These are phyloP conservation scores for Leptinotarsa rubiginosa DNA, from an alignment of 2,888 invertebrate species.

Conservation along the genomic window DNA sequence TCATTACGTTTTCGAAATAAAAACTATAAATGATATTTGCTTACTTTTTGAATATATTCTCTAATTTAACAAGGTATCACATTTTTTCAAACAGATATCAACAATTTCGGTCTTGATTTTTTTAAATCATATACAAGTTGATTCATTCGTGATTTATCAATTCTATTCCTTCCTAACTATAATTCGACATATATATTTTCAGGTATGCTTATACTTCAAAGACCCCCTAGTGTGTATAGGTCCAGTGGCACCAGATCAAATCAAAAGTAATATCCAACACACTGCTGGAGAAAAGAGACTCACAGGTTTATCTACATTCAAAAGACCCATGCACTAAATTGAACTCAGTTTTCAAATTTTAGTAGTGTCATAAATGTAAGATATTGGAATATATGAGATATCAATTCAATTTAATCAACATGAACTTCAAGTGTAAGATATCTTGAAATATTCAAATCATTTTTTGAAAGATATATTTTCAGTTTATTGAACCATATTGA, in stretches of 20 bases:
- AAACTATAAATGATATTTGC: no score
- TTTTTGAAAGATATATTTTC: not conserved
- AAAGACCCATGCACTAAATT: constrained; percentile 65
- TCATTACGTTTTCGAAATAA: no score
- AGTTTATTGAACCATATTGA: no score
- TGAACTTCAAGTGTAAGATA: not conserved
- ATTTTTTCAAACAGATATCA: no score
- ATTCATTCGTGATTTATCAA: no score
- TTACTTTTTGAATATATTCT: no score
- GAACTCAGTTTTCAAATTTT: constrained; percentile 23
- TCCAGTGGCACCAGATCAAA: constrained; percentile 83
- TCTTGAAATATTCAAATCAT: not conserved
- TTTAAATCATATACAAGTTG: no score
- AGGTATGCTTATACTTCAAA: constrained; percentile 93
- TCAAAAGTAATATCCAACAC: constrained; percentile 77
- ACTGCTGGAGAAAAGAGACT: constrained; percentile 86
- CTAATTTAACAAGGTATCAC: no score
- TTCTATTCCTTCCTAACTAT: no score
- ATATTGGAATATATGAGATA: not conserved
- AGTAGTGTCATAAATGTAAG: constrained; percentile 17
- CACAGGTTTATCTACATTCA: constrained; percentile 69
- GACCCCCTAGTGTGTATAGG: constrained; percentile 90
- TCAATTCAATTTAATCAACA: not conserved
- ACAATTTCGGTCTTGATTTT: no score
- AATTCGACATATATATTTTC: constrained; percentile 39